Base-by-base conservation (phyloP, 2,797 vertebrate species). In the Pyrocephalus nanus region DNA sequence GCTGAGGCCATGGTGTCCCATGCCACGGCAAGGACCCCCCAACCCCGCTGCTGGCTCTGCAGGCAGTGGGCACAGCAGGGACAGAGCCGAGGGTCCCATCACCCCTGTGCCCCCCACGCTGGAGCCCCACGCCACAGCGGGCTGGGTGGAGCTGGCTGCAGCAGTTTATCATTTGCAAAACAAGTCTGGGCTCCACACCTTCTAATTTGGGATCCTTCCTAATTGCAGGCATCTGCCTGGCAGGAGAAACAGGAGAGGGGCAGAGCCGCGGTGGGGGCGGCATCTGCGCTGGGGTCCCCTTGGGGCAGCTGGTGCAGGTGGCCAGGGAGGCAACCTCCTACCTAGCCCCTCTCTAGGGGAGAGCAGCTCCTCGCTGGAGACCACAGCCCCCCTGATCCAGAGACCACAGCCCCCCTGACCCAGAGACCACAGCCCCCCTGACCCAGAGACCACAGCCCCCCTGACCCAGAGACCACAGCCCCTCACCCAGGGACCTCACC, bases 161-260 rank as follows among this genome's bases (percentile, higher is more conserved):
- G 78, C 14, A 27, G 62, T 85, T 89, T 38, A 65, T 91, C 78
- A 20, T 27, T 64, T n/a, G 54, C 85, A 87, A 64, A 96, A 95
- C 94, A 94, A 85, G 95, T 38, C 94, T 12, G 62, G 94, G 62
- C 94, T 87, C 36, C 6, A 0, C 94, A 82, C 90, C 82, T 48
- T 72, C 90, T 95, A 87, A 95, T 95, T 96, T 93, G 71, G 78
- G 88, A 90, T 64, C 30, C n/a, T 47, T 77, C 78, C 54, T 81
- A 87, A 95, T 84, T 90, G 82, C 87, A 92, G 64, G 60, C 81
- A 66, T 57, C n/a, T 50, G 61, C 77, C 76, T 66, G 5, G 36
- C 57, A 1, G 74, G 48, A 89, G 90, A 17, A 91, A 55, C 64
- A 42, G 51, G 69, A 70, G 60, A 1, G 1, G 30, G 36, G 42